Evolutionary conservation across 2,888 invertebrate genomes (phyloP).

Genomic region (Troides oblongomaculatus): DNA sequence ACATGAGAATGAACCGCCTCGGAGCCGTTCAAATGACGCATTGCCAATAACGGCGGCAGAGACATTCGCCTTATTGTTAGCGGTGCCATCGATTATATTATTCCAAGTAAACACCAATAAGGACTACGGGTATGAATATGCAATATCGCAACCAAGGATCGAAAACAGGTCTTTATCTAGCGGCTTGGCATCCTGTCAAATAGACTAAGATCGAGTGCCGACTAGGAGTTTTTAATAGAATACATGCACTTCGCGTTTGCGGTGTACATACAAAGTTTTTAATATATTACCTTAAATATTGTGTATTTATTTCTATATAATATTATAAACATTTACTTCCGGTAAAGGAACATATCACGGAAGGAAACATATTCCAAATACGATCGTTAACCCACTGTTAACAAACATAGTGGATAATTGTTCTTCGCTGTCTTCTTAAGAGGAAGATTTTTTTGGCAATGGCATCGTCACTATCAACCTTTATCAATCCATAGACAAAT

Average conservation of each 20-base stretch:
- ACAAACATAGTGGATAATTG: too few relatives aligned
- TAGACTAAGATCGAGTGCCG: conserved; percentile 41
- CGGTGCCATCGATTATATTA: conserved; percentile 31
- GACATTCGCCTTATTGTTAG: conserved; percentile 29
- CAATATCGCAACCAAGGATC: conserved; percentile 36
- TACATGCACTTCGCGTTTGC: conserved; percentile 6
- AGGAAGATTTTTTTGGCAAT: too few relatives aligned
- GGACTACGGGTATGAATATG: conserved; percentile 34
- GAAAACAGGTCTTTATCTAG: conserved; percentile 39
- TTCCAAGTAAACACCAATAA: conserved; percentile 29
- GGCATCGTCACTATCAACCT: too few relatives aligned
- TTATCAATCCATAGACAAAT: too few relatives aligned
- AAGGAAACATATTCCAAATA: too few relatives aligned
- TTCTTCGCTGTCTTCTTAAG: too few relatives aligned
- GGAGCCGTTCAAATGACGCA: conserved; percentile 26
- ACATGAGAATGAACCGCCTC: conserved; percentile 23
- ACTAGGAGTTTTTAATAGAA: conserved; percentile 27
- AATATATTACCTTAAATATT: neutral
- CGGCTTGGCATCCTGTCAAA: conserved; percentile 37
- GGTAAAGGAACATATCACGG: too few relatives aligned
- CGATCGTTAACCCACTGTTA: too few relatives aligned
- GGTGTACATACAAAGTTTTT: neutral
- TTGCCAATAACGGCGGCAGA: conserved; percentile 17
- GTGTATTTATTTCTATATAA: neutral
- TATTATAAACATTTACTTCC: too few relatives aligned